Conservation (phyloP, 2,888 invertebrate genomes). For the Rotaria magnacalcarata region DNA sequence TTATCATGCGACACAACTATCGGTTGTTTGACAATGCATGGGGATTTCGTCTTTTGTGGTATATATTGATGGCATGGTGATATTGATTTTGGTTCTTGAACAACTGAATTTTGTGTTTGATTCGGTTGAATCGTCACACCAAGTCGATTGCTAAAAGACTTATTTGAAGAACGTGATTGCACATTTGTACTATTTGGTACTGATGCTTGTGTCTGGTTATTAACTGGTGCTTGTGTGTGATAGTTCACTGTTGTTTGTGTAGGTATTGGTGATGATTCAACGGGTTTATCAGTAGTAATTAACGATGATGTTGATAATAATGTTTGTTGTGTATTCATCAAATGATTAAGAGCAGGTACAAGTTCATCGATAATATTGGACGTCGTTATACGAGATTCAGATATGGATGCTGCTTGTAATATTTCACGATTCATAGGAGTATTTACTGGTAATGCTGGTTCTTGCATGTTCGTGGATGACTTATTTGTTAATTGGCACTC, state of each 20-base stretch:
- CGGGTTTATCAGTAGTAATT: not conserved
- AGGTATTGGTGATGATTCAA: not conserved
- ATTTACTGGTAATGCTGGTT: not conserved
- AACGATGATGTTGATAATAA: not conserved
- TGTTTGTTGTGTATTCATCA: not conserved
- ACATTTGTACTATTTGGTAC: not conserved
- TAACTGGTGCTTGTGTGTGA: not conserved
- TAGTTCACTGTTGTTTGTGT: not conserved
- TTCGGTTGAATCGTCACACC: not conserved
- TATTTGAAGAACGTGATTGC: not conserved
- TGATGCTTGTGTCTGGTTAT: too few species aligned
- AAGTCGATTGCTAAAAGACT: not conserved
- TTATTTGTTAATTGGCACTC: not conserved
- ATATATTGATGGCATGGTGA: not conserved
- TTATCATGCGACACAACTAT: not conserved
- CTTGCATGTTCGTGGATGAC: not conserved
- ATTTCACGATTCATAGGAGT: not conserved
- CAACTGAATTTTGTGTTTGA: not conserved
- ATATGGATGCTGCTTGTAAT: not conserved
- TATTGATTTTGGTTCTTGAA: not conserved
- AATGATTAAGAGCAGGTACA: not conserved
- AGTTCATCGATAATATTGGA: not conserved
- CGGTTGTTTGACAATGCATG: not conserved
- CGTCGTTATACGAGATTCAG: not conserved
- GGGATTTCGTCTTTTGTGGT: not conserved